These are phyloP conservation scores for Drosophila flavopinicola DNA, from an alignment of 2,888 invertebrate species.

Conservation along the genomic window DNA sequence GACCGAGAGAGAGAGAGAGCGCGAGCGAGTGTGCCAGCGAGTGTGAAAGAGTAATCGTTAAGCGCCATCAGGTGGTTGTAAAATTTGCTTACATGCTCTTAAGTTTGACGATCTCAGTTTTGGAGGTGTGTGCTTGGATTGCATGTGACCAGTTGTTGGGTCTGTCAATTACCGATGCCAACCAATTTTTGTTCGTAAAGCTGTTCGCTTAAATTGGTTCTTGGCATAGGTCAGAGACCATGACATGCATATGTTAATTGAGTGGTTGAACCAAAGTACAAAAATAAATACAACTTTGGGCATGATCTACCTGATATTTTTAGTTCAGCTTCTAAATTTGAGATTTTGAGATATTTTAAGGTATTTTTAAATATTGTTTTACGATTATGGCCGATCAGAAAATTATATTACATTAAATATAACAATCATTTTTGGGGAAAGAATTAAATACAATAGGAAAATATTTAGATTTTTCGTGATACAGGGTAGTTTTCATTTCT, in stretches of 20 bases:
- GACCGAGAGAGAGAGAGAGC: not conserved
- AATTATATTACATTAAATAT: no score
- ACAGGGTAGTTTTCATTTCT: no score
- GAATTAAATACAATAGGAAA: no score
- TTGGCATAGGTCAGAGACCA: constrained; percentile 58
- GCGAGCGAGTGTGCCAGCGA: not conserved
- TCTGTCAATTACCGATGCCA: constrained; percentile 22
- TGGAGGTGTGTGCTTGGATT: constrained; percentile 41
- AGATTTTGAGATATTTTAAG: no score
- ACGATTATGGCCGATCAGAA: no score
- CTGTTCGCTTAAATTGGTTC: constrained; percentile 32
- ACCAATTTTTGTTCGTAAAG: constrained; percentile 27
- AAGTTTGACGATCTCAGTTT: not conserved
- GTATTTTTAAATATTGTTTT: no score
- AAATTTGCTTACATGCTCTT: constrained; percentile 33
- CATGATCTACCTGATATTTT: not conserved
- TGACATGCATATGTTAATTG: constrained; percentile 44
- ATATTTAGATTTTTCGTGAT: no score
- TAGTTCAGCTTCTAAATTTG: no score
- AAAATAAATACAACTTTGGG: not conserved
- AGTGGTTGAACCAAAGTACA: not conserved
- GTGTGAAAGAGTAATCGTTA: not conserved
- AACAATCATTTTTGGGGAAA: no score
- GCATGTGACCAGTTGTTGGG: not conserved
- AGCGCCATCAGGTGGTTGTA: constrained; percentile 33